Percentiles rank a stretch among this genome's conserved stretches.
Evolutionary conservation across 2,797 vertebrate genomes (phyloP).

Genomic region (Crypturellus tataupa): DNA sequence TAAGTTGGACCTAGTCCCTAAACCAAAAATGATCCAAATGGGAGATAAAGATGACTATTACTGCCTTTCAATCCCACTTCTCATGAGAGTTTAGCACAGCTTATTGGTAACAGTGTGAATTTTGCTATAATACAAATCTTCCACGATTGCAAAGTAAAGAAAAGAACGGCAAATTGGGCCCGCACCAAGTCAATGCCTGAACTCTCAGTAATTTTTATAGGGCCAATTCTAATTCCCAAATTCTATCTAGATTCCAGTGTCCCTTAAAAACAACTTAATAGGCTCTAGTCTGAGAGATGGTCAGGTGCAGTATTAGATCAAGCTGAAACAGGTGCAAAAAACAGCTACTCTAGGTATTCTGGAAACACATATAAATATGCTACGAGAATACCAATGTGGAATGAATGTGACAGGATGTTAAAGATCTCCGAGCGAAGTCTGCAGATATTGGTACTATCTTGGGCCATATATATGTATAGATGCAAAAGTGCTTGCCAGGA

Average conservation of each 20-base stretch:
- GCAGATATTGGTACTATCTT: not conserved
- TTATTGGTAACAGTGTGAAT: not conserved
- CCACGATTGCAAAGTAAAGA: not conserved
- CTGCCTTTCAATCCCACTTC: not conserved
- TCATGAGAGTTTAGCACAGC: not conserved
- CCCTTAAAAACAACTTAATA: not conserved
- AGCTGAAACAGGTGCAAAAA: not conserved
- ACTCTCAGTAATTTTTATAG: not conserved
- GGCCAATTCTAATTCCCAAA: not conserved
- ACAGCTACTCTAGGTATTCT: not conserved
- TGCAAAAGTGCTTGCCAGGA: not conserved
- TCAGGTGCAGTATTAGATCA: not conserved
- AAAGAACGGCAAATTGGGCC: not conserved
- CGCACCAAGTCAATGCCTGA: not conserved
- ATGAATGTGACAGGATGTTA: rapidly evolving
- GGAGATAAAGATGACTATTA: not conserved
- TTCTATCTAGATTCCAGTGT: not conserved
- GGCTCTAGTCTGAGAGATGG: not conserved
- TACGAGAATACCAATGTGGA: not conserved
- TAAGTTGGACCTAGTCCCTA: not conserved
- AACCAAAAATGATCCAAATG: not conserved
- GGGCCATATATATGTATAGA: rapidly evolving
- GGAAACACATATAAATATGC: not conserved
- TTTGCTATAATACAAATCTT: not conserved
- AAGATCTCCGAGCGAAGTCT: not conserved